Percentiles rank a stretch among this genome's conserved stretches.
These are phyloP conservation scores for Catharus fuscescens DNA, from an alignment of 2,113 vertebrate genomes.

Conservation along the genomic window DNA sequence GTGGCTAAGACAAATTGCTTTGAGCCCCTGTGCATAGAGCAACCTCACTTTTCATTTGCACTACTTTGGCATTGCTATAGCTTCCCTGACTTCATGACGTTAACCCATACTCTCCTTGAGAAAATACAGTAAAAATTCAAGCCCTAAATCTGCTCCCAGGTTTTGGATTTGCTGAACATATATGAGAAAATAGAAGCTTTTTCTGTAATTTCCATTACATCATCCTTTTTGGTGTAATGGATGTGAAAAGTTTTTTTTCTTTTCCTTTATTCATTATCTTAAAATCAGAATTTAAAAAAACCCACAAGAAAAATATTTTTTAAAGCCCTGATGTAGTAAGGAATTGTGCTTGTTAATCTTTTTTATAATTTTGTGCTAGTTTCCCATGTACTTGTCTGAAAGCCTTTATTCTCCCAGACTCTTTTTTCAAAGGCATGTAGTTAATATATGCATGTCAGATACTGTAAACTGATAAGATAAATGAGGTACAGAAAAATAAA, in stretches of 20 bases:
- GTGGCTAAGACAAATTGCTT: constrained; percentile 36
- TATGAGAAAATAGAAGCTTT: background rate
- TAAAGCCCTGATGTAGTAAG: background rate
- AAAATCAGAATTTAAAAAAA: background rate
- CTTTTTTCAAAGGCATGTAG: constrained; percentile 21
- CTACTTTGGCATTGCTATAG: background rate
- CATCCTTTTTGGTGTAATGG: background rate
- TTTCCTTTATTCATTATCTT: background rate
- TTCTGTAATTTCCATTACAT: background rate
- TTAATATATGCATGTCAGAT: constrained; percentile 19
- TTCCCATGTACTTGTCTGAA: background rate
- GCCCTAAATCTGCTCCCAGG: background rate
- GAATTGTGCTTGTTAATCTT: background rate
- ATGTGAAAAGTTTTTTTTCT: background rate
- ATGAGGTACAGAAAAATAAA: background rate
- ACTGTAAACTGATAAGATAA: constrained; percentile 4
- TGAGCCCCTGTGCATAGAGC: constrained; percentile 6
- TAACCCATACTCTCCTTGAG: background rate
- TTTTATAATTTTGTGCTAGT: background rate
- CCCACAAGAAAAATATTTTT: rapidly evolving
- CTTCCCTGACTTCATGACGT: background rate
- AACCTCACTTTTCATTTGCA: constrained; percentile 23
- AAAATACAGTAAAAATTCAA: background rate
- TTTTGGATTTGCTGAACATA: background rate
- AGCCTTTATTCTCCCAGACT: background rate